Evolutionary conservation across 1,140 invertebrate genomes (phyloP).

Genomic region (Acarapis woodi): DNA sequence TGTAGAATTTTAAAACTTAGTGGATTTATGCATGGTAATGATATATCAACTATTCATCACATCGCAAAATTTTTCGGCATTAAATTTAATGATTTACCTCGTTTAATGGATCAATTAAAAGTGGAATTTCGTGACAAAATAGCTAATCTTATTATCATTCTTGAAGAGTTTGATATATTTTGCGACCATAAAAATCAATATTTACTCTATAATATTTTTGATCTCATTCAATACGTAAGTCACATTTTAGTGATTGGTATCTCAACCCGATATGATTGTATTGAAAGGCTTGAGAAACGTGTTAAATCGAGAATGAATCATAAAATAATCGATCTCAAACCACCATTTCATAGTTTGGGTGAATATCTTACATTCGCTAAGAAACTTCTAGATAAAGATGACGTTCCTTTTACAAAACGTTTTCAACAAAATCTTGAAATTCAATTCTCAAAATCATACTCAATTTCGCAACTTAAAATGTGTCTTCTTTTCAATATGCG

Average conservation of each 20-base stretch:
- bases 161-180: constrained; percentile 11
- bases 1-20: not conserved
- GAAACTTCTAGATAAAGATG: not conserved
- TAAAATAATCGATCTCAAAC: not conserved
- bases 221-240: constrained; percentile 7
- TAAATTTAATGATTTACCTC: not conserved
- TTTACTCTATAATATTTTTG: constrained; percentile 10
- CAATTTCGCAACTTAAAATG: no score
- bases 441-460: no score
- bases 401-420: no score
- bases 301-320: constrained; percentile 4
- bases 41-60: not conserved
- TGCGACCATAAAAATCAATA: constrained; percentile 6
- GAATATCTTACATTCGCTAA: constrained; percentile 2
- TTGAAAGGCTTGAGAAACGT: constrained; percentile 3
- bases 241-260: constrained; percentile 5
- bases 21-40: constrained; percentile 3
- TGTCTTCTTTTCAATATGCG: no score
- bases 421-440: no score
- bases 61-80: constrained; percentile 1
- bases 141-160: constrained; percentile 6
- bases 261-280: constrained; percentile 3
- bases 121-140: not conserved
- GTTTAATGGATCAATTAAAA: not conserved
- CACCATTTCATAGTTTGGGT: not conserved